Base-by-base conservation (phyloP, 2,797 vertebrate genomes). In the Thalassophryne amazonica region DNA sequence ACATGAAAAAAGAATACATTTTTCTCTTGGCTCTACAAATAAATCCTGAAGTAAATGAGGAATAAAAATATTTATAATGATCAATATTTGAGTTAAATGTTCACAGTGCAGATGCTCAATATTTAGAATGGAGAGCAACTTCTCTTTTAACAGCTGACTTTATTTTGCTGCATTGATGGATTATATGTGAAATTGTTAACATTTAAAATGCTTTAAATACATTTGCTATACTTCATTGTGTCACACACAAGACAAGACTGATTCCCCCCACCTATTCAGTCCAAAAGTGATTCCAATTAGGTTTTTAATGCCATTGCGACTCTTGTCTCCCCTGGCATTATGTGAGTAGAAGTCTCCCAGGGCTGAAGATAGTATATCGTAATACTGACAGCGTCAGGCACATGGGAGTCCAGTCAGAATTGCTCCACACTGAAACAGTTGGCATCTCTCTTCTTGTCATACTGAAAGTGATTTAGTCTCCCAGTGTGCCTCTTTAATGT, bases 281-380 rank as follows among this genome's bases (percentile, higher is more conserved):
- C 67, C 36, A 42, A 69, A 84, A 77, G 67, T 77, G 72, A 81
- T 84, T 87, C 82, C 72, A 86, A 86, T 87, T 89, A 86, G 72
- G 80, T 81, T 79, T 79, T 60, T 85, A 88, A 85, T 80, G 73
- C 69, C 76, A 83, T 56, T 11, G 35, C 64, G 79, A 64, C 50
- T 69, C 62, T 52, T 35, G 66, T 66, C 68, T 89, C 88, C 72
- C 71, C 64, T 58, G 77, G 75, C 77, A 52, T 80, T 69, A 80
- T 83, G 61, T 84, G 83, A 87, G 85, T 76, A 60, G 78, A 77
- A 74, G 59, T 71, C 70, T 87, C 81, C 68, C 78, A 61, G 65
- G 70, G 60, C 52, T 56, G 63, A 72, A 71, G 71, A 77, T 86
- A 87, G 88, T 84, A 85, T 86, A 88, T 82, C 84, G 88, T 85